Evolutionary conservation across 2,888 invertebrate genomes (phyloP).

Genomic region (Nephrotoma flavescens): DNA sequence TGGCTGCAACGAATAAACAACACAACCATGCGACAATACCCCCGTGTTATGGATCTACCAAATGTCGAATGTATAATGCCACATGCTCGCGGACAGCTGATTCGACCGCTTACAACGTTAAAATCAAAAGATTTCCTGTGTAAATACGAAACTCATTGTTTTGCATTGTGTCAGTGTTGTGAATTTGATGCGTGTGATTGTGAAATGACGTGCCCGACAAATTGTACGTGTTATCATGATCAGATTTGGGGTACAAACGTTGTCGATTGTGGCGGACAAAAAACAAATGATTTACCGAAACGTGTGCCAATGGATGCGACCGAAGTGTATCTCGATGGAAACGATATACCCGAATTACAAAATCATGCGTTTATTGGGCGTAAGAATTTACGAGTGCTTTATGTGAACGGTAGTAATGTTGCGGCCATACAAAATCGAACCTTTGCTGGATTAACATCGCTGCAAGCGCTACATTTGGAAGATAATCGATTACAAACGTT

Average conservation of each 20-base stretch:
- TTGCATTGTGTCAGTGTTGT: slow-evolving; percentile 89
- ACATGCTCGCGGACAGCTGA: slow-evolving; percentile 66
- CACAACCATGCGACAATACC: slow-evolving; percentile 71
- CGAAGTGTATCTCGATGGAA: slow-evolving; percentile 83
- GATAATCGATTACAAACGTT: slow-evolving; percentile 67
- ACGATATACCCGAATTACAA: slow-evolving; percentile 68
- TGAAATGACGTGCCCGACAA: slow-evolving; percentile 90
- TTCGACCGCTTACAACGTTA: slow-evolving; percentile 61
- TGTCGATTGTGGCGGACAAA: slow-evolving; percentile 75
- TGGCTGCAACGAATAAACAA: slow-evolving; percentile 86
- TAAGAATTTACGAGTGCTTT: slow-evolving; percentile 76
- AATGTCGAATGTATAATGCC: slow-evolving; percentile 81
- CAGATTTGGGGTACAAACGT: slow-evolving; percentile 88
- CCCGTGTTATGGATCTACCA: slow-evolving; percentile 77
- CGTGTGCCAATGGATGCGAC: slow-evolving; percentile 93
- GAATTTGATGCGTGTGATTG: slow-evolving; percentile 95
- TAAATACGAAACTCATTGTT: slow-evolving; percentile 85
- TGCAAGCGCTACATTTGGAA: slow-evolving; percentile 70
- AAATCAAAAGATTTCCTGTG: slow-evolving; percentile 83
- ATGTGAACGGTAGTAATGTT: slow-evolving; percentile 73
- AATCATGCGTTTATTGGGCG: slow-evolving; percentile 87
- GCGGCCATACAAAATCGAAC: slow-evolving; percentile 80
- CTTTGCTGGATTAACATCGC: slow-evolving; percentile 72
- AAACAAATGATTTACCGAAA: slow-evolving; percentile 62
- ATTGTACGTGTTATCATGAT: slow-evolving; percentile 90